Evolutionary conservation across 2,797 vertebrate genomes (phyloP), one percentile per base, ranked within the genome.

Genomic region (Vireo griseus): DNA sequence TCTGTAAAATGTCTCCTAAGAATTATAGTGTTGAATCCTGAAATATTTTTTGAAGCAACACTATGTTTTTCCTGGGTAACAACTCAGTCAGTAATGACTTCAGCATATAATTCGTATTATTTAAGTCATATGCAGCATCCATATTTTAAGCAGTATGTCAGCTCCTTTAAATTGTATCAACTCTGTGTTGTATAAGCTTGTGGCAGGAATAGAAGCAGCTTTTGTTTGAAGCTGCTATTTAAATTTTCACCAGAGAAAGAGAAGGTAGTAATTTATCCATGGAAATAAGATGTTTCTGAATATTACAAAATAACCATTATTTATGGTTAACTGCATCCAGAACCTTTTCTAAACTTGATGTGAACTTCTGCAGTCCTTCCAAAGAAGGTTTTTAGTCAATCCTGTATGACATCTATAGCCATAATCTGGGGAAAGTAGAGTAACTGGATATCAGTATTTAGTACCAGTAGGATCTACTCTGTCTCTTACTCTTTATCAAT

Each of bases 271-370:
- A 96, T 97, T 97, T 96, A 90, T 96, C 94, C 78, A 45, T 95
- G 94, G 92, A 96, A 96, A 96, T 95, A 94, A 95, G 94, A 95
- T 92, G 94, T 91, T 92, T 95, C 79, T 92, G 94, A 88, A 88
- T 94, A 96, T 94, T 96, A 94, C 95, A 95, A 96, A 95, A 96
- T 96, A 94, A 91, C 92, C 79, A 95, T 95, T 96, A 96, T 96
- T 96, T 95, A 90, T 91, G 55, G 89, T 91, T 96, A 92, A 90
- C 79, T 94, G 66, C 35, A 66, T 94, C 85, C 95, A 96, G 94
- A 95, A 88, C 69, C 82, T 93, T 94, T 95, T 73, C 91, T 96
- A 95, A 97, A 94, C 96, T 96, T 90, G 69, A 91, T 94, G 72
- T 96, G 91, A 97, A 96, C 95, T 97, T 92, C 73, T 62, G 72